Percentiles rank a stretch among this genome's conserved stretches.
phyloP scores from a whole-genome alignment of 2,113 vertebrate species.

The Archocentrus centrarchus region DNA sequence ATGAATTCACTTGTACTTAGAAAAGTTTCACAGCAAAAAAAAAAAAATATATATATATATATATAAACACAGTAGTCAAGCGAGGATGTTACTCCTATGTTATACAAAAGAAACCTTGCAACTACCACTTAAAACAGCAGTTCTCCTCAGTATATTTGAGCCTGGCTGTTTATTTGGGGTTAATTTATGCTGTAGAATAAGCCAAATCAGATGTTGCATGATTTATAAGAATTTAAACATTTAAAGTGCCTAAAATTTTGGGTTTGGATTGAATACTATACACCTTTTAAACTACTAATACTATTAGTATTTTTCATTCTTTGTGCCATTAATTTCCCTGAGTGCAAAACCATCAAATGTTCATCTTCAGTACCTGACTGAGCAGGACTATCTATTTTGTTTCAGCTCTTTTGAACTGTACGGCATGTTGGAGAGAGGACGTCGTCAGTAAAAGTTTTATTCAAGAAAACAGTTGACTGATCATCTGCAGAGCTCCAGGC shows the following conservation, averaged over 20 bases:
- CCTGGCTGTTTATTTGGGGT: rapidly evolving
- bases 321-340: neutral
- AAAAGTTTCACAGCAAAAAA: neutral
- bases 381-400: slow-evolving; percentile 22
- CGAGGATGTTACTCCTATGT: neutral
- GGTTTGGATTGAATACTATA: neutral
- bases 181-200: slow-evolving; percentile 2
- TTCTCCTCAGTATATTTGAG: neutral
- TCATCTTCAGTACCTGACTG: neutral
- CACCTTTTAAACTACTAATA: neutral
- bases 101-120: neutral
- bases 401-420: slow-evolving; percentile 47
- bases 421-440: neutral
- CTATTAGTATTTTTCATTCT: neutral
- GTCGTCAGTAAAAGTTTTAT: neutral
- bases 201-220: rapidly evolving
- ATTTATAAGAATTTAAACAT: neutral
- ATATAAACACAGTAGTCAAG: neutral
- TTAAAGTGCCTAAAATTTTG: neutral
- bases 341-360: neutral
- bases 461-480: neutral
- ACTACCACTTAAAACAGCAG: neutral
- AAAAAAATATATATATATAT: too few relatives aligned
- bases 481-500: neutral
- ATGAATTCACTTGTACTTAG: neutral